Evolutionary conservation across 2,888 invertebrate genomes (phyloP).

Genomic region (Hydraecia micacea): DNA sequence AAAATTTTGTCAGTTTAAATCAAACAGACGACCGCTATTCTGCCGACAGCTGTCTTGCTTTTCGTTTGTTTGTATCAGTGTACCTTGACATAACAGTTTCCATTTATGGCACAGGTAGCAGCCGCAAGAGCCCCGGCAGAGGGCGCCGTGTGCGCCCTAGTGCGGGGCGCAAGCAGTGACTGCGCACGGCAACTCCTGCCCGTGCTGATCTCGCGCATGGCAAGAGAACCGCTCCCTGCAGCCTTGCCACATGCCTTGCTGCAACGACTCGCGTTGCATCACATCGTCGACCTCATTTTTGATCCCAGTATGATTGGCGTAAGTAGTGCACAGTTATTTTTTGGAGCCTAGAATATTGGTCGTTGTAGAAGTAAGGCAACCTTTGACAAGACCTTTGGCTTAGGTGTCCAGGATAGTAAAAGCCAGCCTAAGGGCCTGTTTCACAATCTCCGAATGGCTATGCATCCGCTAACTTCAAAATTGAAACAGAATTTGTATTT

Average conservation of each 20-base stretch:
- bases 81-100: background rate
- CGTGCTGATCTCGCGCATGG: slow-evolving; percentile 86
- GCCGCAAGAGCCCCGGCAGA: slow-evolving; percentile 86
- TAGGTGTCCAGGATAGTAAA: background rate
- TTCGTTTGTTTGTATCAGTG: too few relatives aligned
- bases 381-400: background rate
- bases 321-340: slow-evolving; percentile 56
- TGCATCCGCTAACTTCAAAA: background rate
- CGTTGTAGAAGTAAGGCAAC: background rate
- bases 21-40: too few relatives aligned
- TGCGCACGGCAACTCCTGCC: slow-evolving; percentile 83
- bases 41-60: background rate
- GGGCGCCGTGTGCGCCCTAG: slow-evolving; percentile 86
- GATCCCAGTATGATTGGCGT: slow-evolving; percentile 84
- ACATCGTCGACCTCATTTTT: slow-evolving; percentile 85
- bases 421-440: background rate
- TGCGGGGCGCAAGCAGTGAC: slow-evolving; percentile 81
- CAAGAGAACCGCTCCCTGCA: slow-evolving; percentile 87
- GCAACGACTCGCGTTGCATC: slow-evolving; percentile 83
- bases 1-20: too few relatives aligned
- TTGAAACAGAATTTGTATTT: background rate
- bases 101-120: slow-evolving; percentile 75
- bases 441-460: background rate
- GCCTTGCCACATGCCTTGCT: slow-evolving; percentile 87
- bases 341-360: background rate